Evolutionary conservation across 2,888 invertebrate species (phyloP).

Genomic region (Ischnus inquisitorius): DNA sequence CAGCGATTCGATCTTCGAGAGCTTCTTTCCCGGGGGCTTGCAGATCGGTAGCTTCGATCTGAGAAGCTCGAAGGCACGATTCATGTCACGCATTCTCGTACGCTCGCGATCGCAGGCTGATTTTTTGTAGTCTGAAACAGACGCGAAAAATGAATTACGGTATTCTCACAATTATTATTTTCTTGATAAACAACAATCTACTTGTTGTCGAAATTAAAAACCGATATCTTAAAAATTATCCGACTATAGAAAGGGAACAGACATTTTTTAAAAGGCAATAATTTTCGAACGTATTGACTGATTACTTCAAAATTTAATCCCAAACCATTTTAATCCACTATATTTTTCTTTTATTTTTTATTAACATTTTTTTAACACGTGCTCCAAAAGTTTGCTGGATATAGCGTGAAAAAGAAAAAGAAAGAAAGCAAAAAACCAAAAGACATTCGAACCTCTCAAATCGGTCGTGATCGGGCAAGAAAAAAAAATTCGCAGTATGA

Average conservation of each 20-base stretch:
- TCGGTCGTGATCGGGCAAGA: background rate
- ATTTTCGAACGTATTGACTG: too few species aligned
- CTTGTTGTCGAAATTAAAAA: too few species aligned
- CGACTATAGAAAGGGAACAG: too few species aligned
- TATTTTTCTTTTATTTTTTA: too few species aligned
- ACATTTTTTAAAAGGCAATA: too few species aligned
- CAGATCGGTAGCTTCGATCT: constrained; percentile 91
- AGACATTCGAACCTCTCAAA: background rate
- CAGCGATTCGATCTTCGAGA: constrained; percentile 94
- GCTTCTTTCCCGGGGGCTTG: constrained; percentile 94
- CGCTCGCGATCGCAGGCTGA: constrained; percentile 94
- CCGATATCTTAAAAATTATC: too few species aligned
- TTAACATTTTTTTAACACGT: too few species aligned
- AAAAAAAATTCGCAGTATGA: constrained; percentile 22
- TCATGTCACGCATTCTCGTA: constrained; percentile 95
- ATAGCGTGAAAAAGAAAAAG: background rate
- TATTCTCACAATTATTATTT: background rate
- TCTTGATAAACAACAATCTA: background rate
- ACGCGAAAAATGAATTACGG: constrained; percentile 7
- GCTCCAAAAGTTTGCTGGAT: too few species aligned
- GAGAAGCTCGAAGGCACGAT: constrained; percentile 92
- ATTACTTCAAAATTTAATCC: too few species aligned
- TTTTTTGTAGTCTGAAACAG: constrained; percentile 91
- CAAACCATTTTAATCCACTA: too few species aligned
- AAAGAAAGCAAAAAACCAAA: background rate